phyloP scores from a whole-genome alignment of 2,797 vertebrate genomes.

The Pitangus sulphuratus region DNA sequence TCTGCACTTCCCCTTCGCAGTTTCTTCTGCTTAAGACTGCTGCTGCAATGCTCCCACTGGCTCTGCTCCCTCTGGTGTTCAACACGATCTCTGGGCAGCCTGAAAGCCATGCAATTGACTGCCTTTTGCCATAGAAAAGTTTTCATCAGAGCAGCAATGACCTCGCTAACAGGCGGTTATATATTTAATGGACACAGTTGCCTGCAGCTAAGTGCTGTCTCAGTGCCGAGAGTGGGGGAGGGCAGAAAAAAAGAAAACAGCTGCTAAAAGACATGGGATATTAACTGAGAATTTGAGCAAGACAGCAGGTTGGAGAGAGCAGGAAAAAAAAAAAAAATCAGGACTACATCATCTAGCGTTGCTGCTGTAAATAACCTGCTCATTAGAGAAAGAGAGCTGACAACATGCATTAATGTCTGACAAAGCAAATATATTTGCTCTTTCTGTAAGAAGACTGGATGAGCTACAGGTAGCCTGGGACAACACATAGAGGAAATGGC shows the following conservation, averaged over 20 bases:
- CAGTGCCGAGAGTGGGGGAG: background rate
- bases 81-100: background rate
- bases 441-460: background rate
- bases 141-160: background rate
- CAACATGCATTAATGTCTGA: background rate
- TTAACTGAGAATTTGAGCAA: background rate
- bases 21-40: background rate
- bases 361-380: background rate
- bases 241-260: background rate
- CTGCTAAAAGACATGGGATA: background rate
- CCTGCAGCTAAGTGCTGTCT: background rate
- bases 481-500: background rate
- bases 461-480: background rate
- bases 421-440: background rate
- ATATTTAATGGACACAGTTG: background rate
- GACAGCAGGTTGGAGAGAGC: background rate
- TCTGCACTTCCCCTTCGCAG: too few relatives aligned
- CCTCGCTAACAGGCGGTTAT: accelerated
- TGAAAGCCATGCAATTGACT: background rate
- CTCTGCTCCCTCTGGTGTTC: background rate
- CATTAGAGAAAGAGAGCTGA: background rate
- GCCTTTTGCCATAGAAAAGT: background rate
- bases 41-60: accelerated
- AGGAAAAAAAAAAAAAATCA: background rate
- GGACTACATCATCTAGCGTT: background rate